Percentiles rank a stretch among this genome's conserved stretches.
Conservation (phyloP, 1,140 invertebrate species). For the Scaptomyza graminum region DNA sequence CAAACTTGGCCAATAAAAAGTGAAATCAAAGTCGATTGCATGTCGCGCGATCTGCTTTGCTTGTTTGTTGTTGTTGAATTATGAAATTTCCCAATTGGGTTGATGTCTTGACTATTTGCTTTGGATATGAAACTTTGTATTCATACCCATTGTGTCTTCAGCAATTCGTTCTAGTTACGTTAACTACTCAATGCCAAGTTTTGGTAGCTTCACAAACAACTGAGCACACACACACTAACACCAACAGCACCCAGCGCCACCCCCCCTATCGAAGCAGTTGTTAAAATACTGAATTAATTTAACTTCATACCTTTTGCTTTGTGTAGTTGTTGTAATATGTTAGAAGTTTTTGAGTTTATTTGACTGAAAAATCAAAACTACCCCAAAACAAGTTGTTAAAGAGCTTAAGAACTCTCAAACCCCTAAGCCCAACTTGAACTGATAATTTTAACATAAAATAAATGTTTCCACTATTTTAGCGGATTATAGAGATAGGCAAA, state of each 20-base stretch:
- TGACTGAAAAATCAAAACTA: background rate
- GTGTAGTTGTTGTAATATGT: background rate
- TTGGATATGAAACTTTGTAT: background rate
- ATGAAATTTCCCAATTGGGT: conserved; percentile 35
- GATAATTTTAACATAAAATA: background rate
- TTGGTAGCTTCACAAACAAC: conserved; percentile 24
- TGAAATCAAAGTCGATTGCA: conserved; percentile 69
- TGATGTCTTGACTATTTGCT: conserved; percentile 8
- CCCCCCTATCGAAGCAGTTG: background rate
- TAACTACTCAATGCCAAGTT: conserved; percentile 17
- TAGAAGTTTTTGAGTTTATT: background rate
- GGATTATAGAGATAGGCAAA: background rate
- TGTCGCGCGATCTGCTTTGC: conserved; percentile 23
- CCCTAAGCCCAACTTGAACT: too few species aligned
- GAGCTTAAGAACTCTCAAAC: too few species aligned
- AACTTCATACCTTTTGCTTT: background rate
- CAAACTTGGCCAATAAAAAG: conserved; percentile 60
- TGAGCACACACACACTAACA: conserved; percentile 27
- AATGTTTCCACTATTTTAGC: too few species aligned
- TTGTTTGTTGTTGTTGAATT: conserved; percentile 15
- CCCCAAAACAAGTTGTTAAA: too few species aligned
- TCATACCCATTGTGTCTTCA: background rate
- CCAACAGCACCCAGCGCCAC: background rate
- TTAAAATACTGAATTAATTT: background rate
- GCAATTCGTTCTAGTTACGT: conserved; percentile 40